phyloP scores from a whole-genome alignment of 2,113 vertebrate species.

The Myotis davidii region DNA sequence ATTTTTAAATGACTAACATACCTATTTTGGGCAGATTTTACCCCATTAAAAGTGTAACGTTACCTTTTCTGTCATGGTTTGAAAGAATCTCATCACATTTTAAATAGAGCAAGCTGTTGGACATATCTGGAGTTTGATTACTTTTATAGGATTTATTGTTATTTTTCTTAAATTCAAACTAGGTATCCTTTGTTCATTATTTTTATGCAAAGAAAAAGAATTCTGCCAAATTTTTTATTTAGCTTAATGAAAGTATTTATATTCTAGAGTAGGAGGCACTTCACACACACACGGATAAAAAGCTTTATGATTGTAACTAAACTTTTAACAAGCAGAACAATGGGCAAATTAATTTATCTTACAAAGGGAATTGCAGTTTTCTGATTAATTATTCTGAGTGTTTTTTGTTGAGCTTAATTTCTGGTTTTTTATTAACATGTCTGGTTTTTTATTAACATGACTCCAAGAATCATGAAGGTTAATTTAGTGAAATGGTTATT shows the following conservation, averaged over 20 bases:
- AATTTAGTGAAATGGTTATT: slow-evolving; percentile 10
- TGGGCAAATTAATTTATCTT: slow-evolving; percentile 37
- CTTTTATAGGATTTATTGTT: slow-evolving; percentile 51
- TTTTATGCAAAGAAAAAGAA: slow-evolving; percentile 53
- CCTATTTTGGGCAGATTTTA: slow-evolving; percentile 28
- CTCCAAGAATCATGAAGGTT: slow-evolving; percentile 34
- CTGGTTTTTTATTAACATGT: slow-evolving; percentile 18
- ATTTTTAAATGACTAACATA: slow-evolving; percentile 13
- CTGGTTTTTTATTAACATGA: slow-evolving; percentile 4
- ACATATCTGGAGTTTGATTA: slow-evolving; percentile 12
- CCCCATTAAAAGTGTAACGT: background rate
- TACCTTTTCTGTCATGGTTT: slow-evolving; percentile 33
- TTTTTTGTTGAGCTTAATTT: slow-evolving; percentile 27
- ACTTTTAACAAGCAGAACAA: slow-evolving; percentile 5
- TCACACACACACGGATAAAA: background rate
- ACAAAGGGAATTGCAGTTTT: slow-evolving; percentile 45
- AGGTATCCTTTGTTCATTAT: background rate
- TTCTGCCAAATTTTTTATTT: slow-evolving; percentile 39
- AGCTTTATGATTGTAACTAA: slow-evolving; percentile 41
- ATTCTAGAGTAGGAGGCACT: slow-evolving; percentile 4
- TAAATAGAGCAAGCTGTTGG: slow-evolving; percentile 44
- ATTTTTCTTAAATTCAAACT: slow-evolving; percentile 50
- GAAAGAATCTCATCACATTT: slow-evolving; percentile 15
- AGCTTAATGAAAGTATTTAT: slow-evolving; percentile 56
- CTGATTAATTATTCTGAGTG: background rate